Conservation (phyloP, 2,888 invertebrate species). For the Macrophya annulata region DNA sequence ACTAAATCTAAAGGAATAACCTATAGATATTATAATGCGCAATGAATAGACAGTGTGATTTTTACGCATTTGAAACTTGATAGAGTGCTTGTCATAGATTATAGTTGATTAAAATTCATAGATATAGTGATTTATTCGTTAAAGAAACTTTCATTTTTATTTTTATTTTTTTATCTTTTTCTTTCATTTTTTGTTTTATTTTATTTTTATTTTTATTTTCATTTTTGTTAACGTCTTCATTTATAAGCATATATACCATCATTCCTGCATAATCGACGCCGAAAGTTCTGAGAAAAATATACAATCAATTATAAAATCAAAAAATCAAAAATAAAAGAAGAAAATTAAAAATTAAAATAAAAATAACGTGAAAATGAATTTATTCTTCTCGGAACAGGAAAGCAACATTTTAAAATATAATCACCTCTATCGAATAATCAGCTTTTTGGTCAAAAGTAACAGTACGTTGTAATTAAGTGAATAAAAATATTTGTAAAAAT, state of each 20-base stretch:
- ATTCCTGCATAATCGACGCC: constrained; percentile 9
- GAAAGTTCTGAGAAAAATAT: constrained; percentile 25
- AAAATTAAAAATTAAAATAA: constrained; percentile 46
- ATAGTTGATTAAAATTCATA: constrained; percentile 38
- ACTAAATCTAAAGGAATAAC: background rate
- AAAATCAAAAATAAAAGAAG: too few species aligned
- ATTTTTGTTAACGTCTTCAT: background rate
- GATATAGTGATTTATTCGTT: constrained; percentile 43
- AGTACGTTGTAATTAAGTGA: too few species aligned
- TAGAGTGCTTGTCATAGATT: constrained; percentile 53
- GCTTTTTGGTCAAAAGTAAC: background rate
- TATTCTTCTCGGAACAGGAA: constrained; percentile 33
- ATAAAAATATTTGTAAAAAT: background rate
- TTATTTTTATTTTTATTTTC: background rate
- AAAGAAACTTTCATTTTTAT: constrained; percentile 8
- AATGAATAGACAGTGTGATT: constrained; percentile 52
- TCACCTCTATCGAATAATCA: background rate
- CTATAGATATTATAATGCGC: constrained; percentile 1
- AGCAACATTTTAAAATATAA: constrained; percentile 26
- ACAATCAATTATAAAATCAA: background rate
- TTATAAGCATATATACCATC: background rate
- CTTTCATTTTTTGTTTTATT: background rate
- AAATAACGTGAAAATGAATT: constrained; percentile 9
- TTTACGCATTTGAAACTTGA: constrained; percentile 52
- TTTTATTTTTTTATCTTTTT: background rate